Evolutionary conservation across 1,140 invertebrate genomes (phyloP), one percentile per base, ranked within the genome.

Genomic region (Pollicipes pollicipes): DNA sequence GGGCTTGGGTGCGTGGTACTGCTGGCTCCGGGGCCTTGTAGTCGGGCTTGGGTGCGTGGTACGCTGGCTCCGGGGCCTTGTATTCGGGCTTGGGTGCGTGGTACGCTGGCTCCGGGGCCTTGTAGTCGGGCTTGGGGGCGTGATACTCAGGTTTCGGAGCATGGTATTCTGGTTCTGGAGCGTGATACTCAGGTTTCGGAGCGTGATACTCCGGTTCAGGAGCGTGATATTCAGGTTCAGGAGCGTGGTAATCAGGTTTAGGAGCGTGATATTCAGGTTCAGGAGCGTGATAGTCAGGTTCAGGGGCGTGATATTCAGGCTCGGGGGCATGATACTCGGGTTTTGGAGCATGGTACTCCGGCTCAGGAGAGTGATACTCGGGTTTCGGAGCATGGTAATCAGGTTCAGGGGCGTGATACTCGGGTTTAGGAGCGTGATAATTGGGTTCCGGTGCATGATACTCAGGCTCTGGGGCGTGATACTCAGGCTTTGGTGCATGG

Each of bases 341-440:
- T 29, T 64, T 67, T 0, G 71, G 71, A 8, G 71, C 68, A 26
- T 72, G 45, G 30, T 72, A 72, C 0, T 0, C 30, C 1, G 27
- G 28, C 26, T 66, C 63, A 1, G 45, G 68, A 0, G 37, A n/a
- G 0, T 64, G n/a, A 3, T 72, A 72, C 0, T 21, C 68, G 32
- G 45, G 68, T 28, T 69, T 69, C 70, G 71, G 70, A 0, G 27
- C 26, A n/a, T 30, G 69, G 45, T 72, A 72, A 10, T 35, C 71
- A 13, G 71, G 66, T 28, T 69, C 71, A 29, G 71, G 71, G 30
- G 71, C 71, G 28, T 72, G 58, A 27, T 72, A 72, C 0, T 29
- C 69, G n/a, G n/a, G n/a, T n/a, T n/a, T n/a, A 27, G 72, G 72
- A 28, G 72, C 72, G n/a, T 72, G 70, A 27, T 72, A 72, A 0